These are phyloP conservation scores for Dryobota labecula DNA, from an alignment of 2,888 invertebrate genomes.

Conservation along the genomic window DNA sequence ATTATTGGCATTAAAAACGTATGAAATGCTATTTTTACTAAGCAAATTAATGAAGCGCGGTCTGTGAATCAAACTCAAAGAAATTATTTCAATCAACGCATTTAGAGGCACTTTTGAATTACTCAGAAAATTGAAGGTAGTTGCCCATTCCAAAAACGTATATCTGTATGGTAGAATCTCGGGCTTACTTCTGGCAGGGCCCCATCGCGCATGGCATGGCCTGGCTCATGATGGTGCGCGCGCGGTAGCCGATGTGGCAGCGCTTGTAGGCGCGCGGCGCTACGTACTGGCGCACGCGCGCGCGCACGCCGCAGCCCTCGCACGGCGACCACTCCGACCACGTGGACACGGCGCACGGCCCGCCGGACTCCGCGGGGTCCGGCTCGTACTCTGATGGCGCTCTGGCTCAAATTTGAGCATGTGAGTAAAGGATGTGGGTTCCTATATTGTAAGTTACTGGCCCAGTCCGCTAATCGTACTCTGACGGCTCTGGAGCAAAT, in stretches of 20 bases:
- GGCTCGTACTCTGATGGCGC: conserved; percentile 86
- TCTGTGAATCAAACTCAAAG: background rate
- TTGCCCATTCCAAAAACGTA: background rate
- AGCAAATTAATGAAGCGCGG: background rate
- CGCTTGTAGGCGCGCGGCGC: conserved; percentile 91
- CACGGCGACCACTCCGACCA: conserved; percentile 96
- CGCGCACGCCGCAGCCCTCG: conserved; percentile 92
- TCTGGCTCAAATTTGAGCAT: conserved; percentile 63
- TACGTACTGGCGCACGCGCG: conserved; percentile 92
- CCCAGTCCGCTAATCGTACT: background rate
- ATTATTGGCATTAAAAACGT: background rate
- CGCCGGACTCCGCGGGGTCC: conserved; percentile 81
- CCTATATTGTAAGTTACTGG: background rate
- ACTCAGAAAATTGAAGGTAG: background rate
- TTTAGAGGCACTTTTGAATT: background rate
- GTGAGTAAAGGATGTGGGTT: background rate
- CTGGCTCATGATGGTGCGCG: conserved; percentile 83
- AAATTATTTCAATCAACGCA: background rate
- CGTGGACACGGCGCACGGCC: conserved; percentile 92
- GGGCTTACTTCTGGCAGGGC: conserved; percentile 79
- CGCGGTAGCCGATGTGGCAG: conserved; percentile 88
- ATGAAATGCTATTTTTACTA: background rate
- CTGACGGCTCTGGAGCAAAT: background rate
- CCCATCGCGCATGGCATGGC: conserved; percentile 86
- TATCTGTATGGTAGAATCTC: background rate